Percentiles rank a stretch among this genome's conserved stretches.
These are phyloP conservation scores for Chunga burmeisteri DNA, from an alignment of 2,113 vertebrate genomes.

Conservation along the genomic window DNA sequence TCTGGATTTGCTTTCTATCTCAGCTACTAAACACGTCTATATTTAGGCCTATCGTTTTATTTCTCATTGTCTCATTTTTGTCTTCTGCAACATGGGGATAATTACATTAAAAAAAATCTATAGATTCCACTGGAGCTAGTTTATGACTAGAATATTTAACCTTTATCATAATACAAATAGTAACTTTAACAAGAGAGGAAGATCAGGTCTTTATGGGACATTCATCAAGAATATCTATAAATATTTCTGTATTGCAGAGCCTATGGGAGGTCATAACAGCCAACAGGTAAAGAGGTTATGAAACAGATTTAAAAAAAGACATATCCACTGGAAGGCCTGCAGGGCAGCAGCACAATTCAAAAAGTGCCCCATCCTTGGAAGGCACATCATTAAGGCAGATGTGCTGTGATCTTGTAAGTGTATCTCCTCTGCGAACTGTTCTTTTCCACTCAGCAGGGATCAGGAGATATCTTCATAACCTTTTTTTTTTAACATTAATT, in stretches of 20 bases:
- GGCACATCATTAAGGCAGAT: neutral
- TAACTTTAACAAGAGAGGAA: neutral
- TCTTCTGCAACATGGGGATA: neutral
- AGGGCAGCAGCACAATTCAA: neutral
- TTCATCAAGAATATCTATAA: neutral
- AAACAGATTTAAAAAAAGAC: neutral
- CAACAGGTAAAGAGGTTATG: conserved; percentile 5
- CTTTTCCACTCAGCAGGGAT: conserved; percentile 35
- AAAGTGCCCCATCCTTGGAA: neutral
- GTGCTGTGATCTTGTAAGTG: neutral
- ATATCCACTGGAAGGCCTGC: neutral
- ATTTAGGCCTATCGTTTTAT: neutral
- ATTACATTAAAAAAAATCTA: neutral
- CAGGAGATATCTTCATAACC: neutral
- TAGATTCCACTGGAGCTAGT: neutral
- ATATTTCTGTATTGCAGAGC: neutral
- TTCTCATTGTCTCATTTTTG: neutral
- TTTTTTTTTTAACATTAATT: neutral
- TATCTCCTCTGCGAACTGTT: neutral
- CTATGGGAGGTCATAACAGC: neutral
- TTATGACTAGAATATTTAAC: neutral
- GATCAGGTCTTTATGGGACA: neutral
- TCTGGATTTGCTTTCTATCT: neutral
- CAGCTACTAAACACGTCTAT: neutral
- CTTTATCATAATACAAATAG: neutral